Base-by-base conservation (phyloP, 2,797 vertebrate genomes). In the Sebastes paucispinis region DNA sequence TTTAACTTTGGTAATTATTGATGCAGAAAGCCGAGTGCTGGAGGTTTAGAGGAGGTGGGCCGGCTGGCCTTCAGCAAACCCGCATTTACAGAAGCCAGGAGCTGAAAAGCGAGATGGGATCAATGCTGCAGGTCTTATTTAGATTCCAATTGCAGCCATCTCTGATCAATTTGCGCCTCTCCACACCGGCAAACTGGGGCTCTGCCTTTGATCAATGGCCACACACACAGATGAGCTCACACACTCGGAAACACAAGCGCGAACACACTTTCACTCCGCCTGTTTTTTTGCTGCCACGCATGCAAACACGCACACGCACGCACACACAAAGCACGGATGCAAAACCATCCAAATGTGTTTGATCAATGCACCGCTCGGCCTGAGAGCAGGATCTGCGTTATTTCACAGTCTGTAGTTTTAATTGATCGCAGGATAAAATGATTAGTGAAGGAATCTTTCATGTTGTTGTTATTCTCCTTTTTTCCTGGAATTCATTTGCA, bases 401-500 rank as follows among this genome's bases (percentile, higher is more conserved):
- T 94, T 95, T 95, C 89, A 94, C 88, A 91, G 87, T 93, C 88
- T 81, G 86, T 75, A 81, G 84, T 88, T 93, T 78, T 89, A 89
- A 95, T 94, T 94, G 94, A 95, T 95, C 50, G 52, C 75, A 76
- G 82, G 86, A 94, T 94, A 84, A 93, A 94, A 94, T 92, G 89
- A 93, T 94, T 91, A 91, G 85, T 84, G 82, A 82, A 78, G 82
- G 87, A 91, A 90, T 92, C 87, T 87, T 91, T 91, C 81, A 75
- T 82, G 81, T 84, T 24, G 9, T 75, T 36, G 29, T 85, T 90
- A 57, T 85, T 87, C 87, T 82, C 68, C 72, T 69, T 79, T 83
- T 75, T 11, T 87, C 74, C 68, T 81, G 69, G 73, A 89, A 82
- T 80, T 82, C 22, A 67, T 83, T 64, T 68, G 71, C 65, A 50